Percentiles rank a stretch among this genome's conserved stretches.
These are phyloP conservation scores for Prionailurus viverrinus DNA, from an alignment of 2,113 vertebrate species.

Conservation along the genomic window DNA sequence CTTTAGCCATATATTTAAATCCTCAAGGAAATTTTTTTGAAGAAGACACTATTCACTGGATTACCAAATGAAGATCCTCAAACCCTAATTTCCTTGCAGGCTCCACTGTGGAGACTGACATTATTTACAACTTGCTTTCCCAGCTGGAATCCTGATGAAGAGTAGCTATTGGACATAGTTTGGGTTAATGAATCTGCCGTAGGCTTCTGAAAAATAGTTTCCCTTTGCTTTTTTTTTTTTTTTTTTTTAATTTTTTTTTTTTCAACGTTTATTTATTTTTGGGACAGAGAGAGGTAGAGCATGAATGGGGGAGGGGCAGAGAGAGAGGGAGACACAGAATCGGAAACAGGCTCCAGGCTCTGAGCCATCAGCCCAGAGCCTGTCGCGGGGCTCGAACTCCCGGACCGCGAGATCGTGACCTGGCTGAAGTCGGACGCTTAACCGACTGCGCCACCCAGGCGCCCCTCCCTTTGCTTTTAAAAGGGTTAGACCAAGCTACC, in stretches of 20 bases:
- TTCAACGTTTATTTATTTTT: too few species aligned
- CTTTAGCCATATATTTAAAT: background rate
- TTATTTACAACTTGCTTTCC: background rate
- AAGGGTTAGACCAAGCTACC: background rate
- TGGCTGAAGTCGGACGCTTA: too few species aligned
- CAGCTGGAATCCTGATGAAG: background rate
- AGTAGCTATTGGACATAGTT: background rate
- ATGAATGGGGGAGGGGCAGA: too few species aligned
- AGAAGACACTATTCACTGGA: background rate
- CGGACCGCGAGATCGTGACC: too few species aligned
- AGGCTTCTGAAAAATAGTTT: background rate
- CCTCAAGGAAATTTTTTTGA: background rate
- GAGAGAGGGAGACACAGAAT: too few species aligned
- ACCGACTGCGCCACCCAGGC: too few species aligned
- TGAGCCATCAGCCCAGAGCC: too few species aligned
- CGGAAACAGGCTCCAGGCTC: too few species aligned
- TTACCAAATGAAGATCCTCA: background rate
- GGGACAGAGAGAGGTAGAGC: too few species aligned
- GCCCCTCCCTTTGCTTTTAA: constrained; percentile 15
- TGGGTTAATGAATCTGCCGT: background rate
- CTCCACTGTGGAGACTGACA: background rate
- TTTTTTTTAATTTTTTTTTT: too few species aligned
- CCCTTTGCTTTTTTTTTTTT: constrained; percentile 12
- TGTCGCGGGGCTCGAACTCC: too few species aligned
- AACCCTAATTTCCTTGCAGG: background rate